These are phyloP conservation scores for Triplophysa bombifrons DNA, from an alignment of 2,797 vertebrate genomes.

Conservation along the genomic window DNA sequence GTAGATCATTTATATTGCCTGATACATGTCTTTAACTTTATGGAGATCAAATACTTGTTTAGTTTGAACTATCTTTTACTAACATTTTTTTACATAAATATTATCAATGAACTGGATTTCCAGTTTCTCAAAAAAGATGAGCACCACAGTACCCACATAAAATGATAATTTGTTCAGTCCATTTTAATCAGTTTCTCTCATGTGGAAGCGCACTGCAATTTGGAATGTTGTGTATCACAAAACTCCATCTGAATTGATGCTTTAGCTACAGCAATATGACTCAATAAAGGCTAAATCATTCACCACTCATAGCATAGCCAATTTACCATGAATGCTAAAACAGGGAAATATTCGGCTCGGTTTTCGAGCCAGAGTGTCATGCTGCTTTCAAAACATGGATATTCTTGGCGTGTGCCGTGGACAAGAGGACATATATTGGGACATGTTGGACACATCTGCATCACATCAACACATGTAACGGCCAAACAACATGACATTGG, in stretches of 20 bases:
- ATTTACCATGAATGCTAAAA: not conserved
- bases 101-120: not conserved
- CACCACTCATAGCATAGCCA: not conserved
- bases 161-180: not conserved
- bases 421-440: conserved; percentile 12
- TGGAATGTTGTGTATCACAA: conserved; percentile 6
- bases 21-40: too few species aligned
- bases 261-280: not conserved
- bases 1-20: too few species aligned
- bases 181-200: not conserved
- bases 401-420: conserved; percentile 21
- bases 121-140: not conserved
- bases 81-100: not conserved
- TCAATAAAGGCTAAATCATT: not conserved
- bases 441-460: conserved; percentile 21
- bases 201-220: not conserved
- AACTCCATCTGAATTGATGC: not conserved
- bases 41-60: not conserved
- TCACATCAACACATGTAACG: conserved; percentile 45
- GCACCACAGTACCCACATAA: not conserved
- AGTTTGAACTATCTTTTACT: not conserved
- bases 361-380: not conserved
- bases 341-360: not conserved
- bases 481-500: conserved; percentile 17
- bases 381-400: conserved; percentile 27